Evolutionary conservation across 2,113 vertebrate species (phyloP).

Genomic region (Speoplatyrhinus poulsoni): DNA sequence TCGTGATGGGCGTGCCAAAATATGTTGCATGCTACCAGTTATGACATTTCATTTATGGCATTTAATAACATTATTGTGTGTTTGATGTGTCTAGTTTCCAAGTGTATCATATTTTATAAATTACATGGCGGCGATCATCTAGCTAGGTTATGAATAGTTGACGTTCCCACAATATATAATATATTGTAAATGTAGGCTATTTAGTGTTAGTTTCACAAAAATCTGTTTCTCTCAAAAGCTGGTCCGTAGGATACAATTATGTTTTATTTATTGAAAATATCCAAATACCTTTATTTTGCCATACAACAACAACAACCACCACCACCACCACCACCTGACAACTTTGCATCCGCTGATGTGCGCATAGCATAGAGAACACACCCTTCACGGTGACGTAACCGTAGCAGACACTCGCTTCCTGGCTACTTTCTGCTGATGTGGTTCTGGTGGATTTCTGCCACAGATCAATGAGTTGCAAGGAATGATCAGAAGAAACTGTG

Average conservation of each 20-base stretch:
- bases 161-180: too few species aligned
- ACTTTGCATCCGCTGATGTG: too few species aligned
- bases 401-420: conserved; percentile 55
- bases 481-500: conserved; percentile 55
- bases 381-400: conserved; percentile 29
- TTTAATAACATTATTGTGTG: not conserved
- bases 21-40: conserved; percentile 29
- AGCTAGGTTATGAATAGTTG: too few species aligned
- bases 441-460: conserved; percentile 11
- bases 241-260: not conserved
- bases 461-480: not conserved
- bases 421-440: conserved; percentile 18
- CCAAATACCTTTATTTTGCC: too few species aligned
- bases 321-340: too few species aligned
- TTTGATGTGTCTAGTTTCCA: not conserved
- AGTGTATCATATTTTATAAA: too few species aligned
- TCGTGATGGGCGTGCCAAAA: conserved; percentile 62
- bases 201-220: not conserved
- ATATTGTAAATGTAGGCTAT: not conserved
- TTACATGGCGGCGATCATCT: too few species aligned
- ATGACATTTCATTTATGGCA: not conserved
- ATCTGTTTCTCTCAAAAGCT: too few species aligned
- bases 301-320: too few species aligned
- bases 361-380: not conserved
- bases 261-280: not conserved